These are phyloP conservation scores for Apocheima hispidaria DNA, from an alignment of 2,888 invertebrate species.

Conservation along the genomic window DNA sequence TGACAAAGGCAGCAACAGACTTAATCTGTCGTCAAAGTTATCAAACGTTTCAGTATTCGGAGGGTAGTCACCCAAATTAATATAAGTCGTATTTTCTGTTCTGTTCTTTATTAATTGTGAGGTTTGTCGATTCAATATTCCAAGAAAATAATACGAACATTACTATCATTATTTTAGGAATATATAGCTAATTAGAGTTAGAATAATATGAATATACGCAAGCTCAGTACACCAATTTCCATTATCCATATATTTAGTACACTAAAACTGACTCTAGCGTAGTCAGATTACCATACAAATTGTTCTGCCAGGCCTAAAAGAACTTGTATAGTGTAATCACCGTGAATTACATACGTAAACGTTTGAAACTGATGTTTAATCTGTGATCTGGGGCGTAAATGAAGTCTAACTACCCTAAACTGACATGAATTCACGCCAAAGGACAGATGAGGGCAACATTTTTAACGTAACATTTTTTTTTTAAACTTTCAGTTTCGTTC, in stretches of 20 bases:
- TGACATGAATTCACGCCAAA: constrained; percentile 2
- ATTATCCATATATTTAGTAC: neutral
- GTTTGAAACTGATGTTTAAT: neutral
- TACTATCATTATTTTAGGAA: too few species aligned
- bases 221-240: neutral
- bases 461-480: too few species aligned
- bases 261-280: neutral
- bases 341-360: constrained; percentile 1
- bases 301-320: neutral
- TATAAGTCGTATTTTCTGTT: too few species aligned
- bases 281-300: constrained; percentile 16
- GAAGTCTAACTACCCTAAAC: constrained; percentile 7
- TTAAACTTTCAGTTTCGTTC: too few species aligned
- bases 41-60: too few species aligned
- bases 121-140: too few species aligned
- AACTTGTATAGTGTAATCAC: constrained; percentile 7
- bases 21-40: too few species aligned
- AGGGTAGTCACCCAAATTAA: too few species aligned
- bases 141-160: too few species aligned
- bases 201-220: neutral
- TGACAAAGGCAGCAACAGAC: too few species aligned
- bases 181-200: too few species aligned
- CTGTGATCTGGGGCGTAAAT: neutral
- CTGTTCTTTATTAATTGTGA: too few species aligned
- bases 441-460: constrained; percentile 7